Base-by-base conservation (phyloP, 2,888 invertebrate genomes). In the Fissipunctia ypsillon region DNA sequence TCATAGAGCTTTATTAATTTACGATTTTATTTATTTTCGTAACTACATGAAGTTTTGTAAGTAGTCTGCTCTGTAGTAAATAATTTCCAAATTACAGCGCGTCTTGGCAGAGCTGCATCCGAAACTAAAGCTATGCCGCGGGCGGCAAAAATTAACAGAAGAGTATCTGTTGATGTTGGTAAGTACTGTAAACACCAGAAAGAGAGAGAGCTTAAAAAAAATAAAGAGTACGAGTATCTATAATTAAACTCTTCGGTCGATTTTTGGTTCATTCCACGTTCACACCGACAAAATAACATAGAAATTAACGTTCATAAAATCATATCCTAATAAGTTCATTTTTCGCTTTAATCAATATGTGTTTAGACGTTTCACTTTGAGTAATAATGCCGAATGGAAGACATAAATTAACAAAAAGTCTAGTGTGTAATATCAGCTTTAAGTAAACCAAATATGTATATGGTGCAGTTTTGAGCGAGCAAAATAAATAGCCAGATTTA, bases 81-180 rank as follows among this genome's bases (percentile, higher is more conserved):
- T 52, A 3, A n/a, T 52, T 64, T 35, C 5, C 1, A 28, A 43
- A 65, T 91, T 90, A 9, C 91, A 95, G 95, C 90, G 14, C 93
- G 93, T 48, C 63, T 91, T 45, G 82, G 88, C 25, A 88, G 96
- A 76, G 94, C 95, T 0, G 91, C 91, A 0, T 96, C 96, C 0
- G 96, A 96, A 79, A 79, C 93, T 0, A 93, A 89, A 81, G 52
- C 90, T 0, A 82, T 87, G 19, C 91, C 92, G 14, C 93, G 88
- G 85, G 88, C 93, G 3, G 91, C 92, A 2, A 93, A 92, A 80
- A 89, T 93, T 31, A 84, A 87, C 12, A 91, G 95, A 65, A 90
- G 95, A 75, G 79, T 90, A 1, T 95, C 96, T 1, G 91, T 92
- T 0, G 96, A 96, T 83, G 78, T 94, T 25, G 92, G 96, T 95